phyloP scores from a whole-genome alignment of 2,113 vertebrate genomes.

The Taurulus bubalis region DNA sequence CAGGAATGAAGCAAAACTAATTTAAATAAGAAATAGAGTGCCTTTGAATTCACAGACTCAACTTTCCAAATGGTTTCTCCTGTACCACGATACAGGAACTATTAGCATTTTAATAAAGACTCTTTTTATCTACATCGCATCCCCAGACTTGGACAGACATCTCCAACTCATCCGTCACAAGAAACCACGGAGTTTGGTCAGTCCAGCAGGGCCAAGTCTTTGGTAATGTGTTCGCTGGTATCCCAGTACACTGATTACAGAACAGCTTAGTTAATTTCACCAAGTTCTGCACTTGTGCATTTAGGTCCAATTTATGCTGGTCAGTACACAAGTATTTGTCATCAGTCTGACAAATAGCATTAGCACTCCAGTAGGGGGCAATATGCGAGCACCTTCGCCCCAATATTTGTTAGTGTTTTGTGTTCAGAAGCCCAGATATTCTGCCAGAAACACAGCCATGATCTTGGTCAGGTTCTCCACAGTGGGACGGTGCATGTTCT shows the following conservation, averaged over 20 bases:
- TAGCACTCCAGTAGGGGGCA: background rate
- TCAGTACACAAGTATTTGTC: background rate
- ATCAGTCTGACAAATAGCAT: slow-evolving; percentile 1
- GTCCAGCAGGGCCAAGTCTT: slow-evolving; percentile 45
- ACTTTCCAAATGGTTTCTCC: slow-evolving; percentile 20
- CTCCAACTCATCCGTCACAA: background rate
- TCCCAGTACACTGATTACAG: slow-evolving; percentile 5
- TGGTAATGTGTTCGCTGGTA: slow-evolving; percentile 38
- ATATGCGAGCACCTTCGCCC: background rate
- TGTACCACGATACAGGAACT: slow-evolving; percentile 13
- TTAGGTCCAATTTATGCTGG: background rate
- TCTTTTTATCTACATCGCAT: slow-evolving; percentile 8
- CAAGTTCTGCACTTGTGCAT: background rate
- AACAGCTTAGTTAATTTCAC: background rate
- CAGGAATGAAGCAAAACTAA: slow-evolving; percentile 20
- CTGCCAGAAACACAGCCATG: slow-evolving; percentile 87
- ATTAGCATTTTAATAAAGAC: slow-evolving; percentile 12
- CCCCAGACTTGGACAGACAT: background rate
- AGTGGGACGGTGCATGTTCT: slow-evolving; percentile 88
- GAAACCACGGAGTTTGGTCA: background rate
- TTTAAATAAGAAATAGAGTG: background rate
- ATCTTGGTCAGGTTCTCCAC: slow-evolving; percentile 89
- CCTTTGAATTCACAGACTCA: slow-evolving; percentile 5
- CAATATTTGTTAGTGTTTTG: background rate
- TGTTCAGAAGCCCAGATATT: slow-evolving; percentile 86